Conservation (phyloP, 2,888 invertebrate genomes). For the Scrobipalpa costella region DNA sequence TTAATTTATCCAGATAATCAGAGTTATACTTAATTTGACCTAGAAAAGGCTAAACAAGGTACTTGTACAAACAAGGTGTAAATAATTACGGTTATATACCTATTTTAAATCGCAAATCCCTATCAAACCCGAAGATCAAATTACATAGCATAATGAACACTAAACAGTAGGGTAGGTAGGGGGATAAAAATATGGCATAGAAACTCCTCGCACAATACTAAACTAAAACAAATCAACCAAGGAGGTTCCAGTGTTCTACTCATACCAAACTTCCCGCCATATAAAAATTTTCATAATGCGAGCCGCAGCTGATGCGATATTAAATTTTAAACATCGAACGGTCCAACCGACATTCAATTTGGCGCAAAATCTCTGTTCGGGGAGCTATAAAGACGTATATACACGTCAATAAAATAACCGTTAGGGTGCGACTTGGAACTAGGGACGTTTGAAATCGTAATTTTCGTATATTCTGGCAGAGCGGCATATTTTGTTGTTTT, state of each 20-base stretch:
- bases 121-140: no score
- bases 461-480: neutral
- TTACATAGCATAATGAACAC: no score
- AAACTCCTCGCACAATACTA: neutral
- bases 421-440: conserved; percentile 34
- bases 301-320: conserved; percentile 72
- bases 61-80: no score
- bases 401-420: conserved; percentile 54
- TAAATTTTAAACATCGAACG: conserved; percentile 78
- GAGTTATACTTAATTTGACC: no score
- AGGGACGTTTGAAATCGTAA: neutral
- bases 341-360: conserved; percentile 60
- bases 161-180: no score
- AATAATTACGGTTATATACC: no score
- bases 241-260: conserved; percentile 26
- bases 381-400: conserved; percentile 42
- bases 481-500: no score
- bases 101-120: no score
- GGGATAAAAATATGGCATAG: neutral
- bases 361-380: conserved; percentile 60
- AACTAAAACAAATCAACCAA: conserved; percentile 7
- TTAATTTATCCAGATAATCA: no score
- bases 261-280: conserved; percentile 39
- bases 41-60: no score
- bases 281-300: conserved; percentile 70